phyloP scores from a whole-genome alignment of 2,113 vertebrate genomes.

The Ahaetulla prasina region DNA sequence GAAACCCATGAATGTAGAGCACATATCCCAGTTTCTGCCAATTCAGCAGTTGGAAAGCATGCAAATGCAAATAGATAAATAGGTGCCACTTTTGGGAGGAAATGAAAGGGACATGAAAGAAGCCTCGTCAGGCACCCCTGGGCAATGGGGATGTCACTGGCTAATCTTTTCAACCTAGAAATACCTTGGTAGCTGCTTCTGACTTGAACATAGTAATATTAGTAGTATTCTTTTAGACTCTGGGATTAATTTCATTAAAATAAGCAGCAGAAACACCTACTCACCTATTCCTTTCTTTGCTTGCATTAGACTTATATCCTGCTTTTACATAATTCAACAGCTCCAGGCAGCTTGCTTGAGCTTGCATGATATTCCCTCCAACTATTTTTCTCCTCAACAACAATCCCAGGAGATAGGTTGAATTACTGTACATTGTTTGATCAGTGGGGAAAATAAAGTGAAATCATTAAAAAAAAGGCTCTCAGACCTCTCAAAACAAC shows the following conservation, averaged over 20 bases:
- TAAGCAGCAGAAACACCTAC: background rate
- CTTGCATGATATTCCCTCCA: background rate
- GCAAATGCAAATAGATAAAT: background rate
- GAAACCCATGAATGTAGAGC: background rate
- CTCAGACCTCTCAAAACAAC: background rate
- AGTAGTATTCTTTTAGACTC: background rate
- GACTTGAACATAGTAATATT: background rate
- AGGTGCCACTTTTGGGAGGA: background rate
- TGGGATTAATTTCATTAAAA: background rate
- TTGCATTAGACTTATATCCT: background rate
- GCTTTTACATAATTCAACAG: background rate
- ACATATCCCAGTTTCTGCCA: background rate
- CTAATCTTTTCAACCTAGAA: background rate
- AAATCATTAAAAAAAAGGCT: background rate
- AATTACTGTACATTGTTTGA: background rate
- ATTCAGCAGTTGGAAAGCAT: background rate
- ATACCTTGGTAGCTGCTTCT: background rate
- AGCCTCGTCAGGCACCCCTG: too few species aligned
- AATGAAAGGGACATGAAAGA: background rate
- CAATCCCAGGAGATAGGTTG: background rate
- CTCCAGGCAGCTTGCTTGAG: background rate
- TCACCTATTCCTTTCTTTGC: background rate
- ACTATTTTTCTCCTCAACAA: background rate
- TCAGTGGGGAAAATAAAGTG: background rate
- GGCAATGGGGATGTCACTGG: background rate